Conservation (phyloP, 2,888 invertebrate species). For the Drosophila rellima region DNA sequence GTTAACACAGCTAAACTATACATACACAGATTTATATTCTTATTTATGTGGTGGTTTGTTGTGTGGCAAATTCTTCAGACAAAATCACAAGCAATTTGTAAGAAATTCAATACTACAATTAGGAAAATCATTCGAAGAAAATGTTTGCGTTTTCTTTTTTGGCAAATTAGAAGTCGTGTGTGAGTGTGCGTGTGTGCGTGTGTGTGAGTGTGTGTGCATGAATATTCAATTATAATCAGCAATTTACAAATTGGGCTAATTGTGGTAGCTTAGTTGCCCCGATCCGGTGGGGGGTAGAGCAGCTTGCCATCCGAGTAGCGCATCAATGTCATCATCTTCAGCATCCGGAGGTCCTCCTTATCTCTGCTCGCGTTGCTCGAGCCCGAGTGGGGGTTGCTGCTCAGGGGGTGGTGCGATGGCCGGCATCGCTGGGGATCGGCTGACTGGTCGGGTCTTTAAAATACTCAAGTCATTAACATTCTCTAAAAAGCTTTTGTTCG, state of each 20-base stretch:
- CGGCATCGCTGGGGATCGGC: constrained; percentile 73
- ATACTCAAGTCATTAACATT: constrained; percentile 96
- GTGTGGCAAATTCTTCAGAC: constrained; percentile 21
- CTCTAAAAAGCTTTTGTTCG: constrained; percentile 95
- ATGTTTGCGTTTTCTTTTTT: constrained; percentile 40
- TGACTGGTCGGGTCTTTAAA: constrained; percentile 94
- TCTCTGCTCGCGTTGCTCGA: constrained; percentile 63
- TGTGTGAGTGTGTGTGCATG: constrained; percentile 20
- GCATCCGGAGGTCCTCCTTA: constrained; percentile 84
- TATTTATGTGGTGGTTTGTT: constrained; percentile 14
- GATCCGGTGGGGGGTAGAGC: constrained; percentile 52
- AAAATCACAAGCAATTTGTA: constrained; percentile 64
- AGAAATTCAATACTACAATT: constrained; percentile 70
- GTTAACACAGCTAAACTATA: constrained; percentile 43
- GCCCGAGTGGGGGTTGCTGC: constrained; percentile 33
- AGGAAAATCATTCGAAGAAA: constrained; percentile 48
- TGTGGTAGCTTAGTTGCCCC: constrained; percentile 19
- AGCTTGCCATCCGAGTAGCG: constrained; percentile 81
- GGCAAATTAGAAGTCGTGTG: constrained; percentile 55
- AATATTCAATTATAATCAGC: constrained; percentile 14
- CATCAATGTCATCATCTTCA: constrained; percentile 85
- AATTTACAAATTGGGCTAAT: constrained; percentile 63
- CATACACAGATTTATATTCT: background rate
- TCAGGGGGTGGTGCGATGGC: constrained; percentile 46
- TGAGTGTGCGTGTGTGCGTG: constrained; percentile 25